Base-by-base conservation (phyloP, 2,797 vertebrate species). In the Enteromius unitaeniatus region DNA sequence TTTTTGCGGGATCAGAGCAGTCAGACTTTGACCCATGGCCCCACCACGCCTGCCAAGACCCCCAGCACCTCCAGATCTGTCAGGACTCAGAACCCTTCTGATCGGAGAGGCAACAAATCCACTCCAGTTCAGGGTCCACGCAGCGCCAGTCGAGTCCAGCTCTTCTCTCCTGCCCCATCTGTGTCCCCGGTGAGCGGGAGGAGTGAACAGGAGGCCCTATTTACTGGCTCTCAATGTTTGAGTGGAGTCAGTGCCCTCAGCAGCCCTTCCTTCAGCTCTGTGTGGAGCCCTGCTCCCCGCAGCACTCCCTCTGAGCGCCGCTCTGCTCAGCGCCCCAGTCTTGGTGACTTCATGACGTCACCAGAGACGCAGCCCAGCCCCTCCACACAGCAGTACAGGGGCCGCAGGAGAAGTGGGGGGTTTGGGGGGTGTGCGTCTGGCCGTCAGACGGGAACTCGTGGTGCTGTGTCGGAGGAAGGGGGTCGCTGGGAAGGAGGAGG, bases 1-100 rank as follows among this genome's bases (percentile, higher is more conserved):
- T 99, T 98, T 91, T 93, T 99, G 88, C 94, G 97, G 85, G 97
- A 99, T 82, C 97, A 99, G 92, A 97, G 97, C 91, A 96, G 96
- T 86, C 95, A 95, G 78, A 95, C 97, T 64, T 93, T 99, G 23
- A 96, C 96, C 70, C 96, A 99, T 91, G 97, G 97, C 3, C 97
- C 97, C 0, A 93, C 97, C 64, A 99, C 98, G 0, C 98, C 98
- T 8, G 98, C 97, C 86, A 99, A 99, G 92, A 96, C 96, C 60
- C 96, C 97, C 76, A 96, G 90, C 75, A 94, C 90, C 42, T 90
- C 94, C 90, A 93, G 94, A 89, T 89, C 92, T 51, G 82, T 91
- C 42, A 88, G 92, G 84, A 76, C 86, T 3, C 91, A 89, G 76
- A 81, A 89, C 49, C 83, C 78, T 21, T 82, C 90, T 64, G 95